A percentile compares a stretch with the other conserved stretches of the same genome.
These are phyloP conservation scores for Sceliomorpha sp. DNA, from an alignment of 2,888 invertebrate species.

Conservation along the genomic window DNA sequence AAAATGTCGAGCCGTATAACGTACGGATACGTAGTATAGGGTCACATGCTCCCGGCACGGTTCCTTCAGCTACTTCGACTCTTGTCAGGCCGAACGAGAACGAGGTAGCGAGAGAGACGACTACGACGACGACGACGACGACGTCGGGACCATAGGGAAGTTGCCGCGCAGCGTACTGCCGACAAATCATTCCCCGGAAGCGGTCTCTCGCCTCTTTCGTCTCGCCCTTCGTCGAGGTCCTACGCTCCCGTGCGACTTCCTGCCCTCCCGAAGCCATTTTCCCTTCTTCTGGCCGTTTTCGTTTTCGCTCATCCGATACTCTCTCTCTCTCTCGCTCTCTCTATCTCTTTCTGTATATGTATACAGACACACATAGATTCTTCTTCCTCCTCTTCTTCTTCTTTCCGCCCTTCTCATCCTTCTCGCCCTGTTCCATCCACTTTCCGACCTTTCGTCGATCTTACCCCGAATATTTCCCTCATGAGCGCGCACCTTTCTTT, in stretches of 20 bases:
- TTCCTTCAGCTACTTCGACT: slow-evolving; percentile 46
- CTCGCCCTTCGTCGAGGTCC: no score
- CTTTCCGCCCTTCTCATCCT: slow-evolving; percentile 5
- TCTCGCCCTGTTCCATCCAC: not conserved
- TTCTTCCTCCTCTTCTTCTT: slow-evolving; percentile 4
- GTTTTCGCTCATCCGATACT: not conserved
- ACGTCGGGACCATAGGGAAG: slow-evolving; percentile 14
- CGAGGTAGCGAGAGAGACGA: slow-evolving; percentile 3
- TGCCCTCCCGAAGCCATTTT: slow-evolving; percentile 2
- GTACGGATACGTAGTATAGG: slow-evolving; percentile 13
- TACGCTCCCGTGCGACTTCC: not conserved
- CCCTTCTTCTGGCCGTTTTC: slow-evolving; percentile 9
- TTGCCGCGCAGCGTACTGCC: slow-evolving; percentile 34
- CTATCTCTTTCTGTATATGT: slow-evolving; percentile 14
- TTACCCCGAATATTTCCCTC: slow-evolving; percentile 37
- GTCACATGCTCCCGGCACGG: slow-evolving; percentile 21
- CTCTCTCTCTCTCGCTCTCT: slow-evolving; percentile 6
- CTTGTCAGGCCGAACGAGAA: slow-evolving; percentile 37
- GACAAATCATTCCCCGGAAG: slow-evolving; percentile 48
- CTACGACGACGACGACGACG: no score
- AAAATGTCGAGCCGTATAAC: slow-evolving; percentile 44
- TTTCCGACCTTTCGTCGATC: slow-evolving; percentile 3
- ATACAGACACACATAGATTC: no score
- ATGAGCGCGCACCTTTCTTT: slow-evolving; percentile 35
- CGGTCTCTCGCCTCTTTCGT: slow-evolving; percentile 7